phyloP scores from a whole-genome alignment of 2,797 vertebrate genomes.

The Hippocampus kuda region DNA sequence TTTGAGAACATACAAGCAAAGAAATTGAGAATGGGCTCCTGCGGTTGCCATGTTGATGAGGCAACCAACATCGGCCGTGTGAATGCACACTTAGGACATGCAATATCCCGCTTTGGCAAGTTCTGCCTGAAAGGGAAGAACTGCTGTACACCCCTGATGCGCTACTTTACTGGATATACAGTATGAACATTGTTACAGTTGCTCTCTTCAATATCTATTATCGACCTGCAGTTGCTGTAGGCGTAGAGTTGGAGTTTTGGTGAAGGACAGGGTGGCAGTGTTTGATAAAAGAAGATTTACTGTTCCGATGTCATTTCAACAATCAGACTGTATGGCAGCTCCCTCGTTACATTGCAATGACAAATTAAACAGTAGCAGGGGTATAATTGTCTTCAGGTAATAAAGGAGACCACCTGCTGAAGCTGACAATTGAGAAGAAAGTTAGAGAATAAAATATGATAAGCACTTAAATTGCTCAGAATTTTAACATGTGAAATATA shows the following conservation, averaged over 20 bases:
- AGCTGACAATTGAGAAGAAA: slow-evolving; percentile 2
- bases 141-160: neutral
- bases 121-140: neutral
- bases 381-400: slow-evolving; percentile 24
- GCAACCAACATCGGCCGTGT: neutral
- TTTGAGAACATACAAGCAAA: neutral
- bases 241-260: neutral
- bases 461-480: neutral
- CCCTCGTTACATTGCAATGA: slow-evolving; percentile 29
- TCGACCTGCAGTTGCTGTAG: neutral
- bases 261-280: neutral
- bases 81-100: neutral
- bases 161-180: neutral
- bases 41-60: neutral
- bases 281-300: neutral
- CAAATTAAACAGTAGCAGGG: slow-evolving; percentile 22
- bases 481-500: neutral
- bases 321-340: slow-evolving; percentile 32
- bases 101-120: neutral
- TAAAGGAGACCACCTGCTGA: slow-evolving; percentile 7
- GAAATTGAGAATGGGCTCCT: no score
- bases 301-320: slow-evolving; percentile 19
- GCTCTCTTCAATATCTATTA: neutral
- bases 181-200: neutral
- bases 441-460: neutral